Percentiles rank a stretch among this genome's conserved stretches.
Evolutionary conservation across 2,888 invertebrate genomes (phyloP).

Genomic region (Sphinx pinastri): DNA sequence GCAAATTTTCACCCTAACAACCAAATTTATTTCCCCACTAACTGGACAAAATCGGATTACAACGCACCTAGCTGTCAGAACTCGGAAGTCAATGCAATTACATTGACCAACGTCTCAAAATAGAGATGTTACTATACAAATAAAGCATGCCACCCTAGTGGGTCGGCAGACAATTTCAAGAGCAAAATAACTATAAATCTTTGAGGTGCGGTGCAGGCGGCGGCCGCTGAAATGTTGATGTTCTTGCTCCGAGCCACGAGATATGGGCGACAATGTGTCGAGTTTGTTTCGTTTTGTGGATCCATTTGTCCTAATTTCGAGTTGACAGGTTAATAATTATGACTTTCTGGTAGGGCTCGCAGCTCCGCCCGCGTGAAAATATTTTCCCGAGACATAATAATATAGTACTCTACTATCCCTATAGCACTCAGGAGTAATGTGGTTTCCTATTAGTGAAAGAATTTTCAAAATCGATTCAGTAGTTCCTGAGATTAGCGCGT

Average conservation of each 20-base stretch:
- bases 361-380: no score
- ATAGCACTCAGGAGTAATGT: no score
- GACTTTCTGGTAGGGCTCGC: no score
- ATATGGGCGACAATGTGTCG: conserved; percentile 11
- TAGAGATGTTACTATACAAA: conserved; percentile 16
- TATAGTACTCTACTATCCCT: no score
- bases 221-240: conserved; percentile 76
- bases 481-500: no score
- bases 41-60: neutral
- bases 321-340: no score
- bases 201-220: conserved; percentile 60
- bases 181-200: conserved; percentile 74
- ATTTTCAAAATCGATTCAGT: no score
- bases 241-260: conserved; percentile 42
- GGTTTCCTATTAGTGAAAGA: no score
- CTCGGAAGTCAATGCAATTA: neutral
- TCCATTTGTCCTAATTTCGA: no score
- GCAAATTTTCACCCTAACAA: neutral
- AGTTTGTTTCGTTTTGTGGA: neutral
- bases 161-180: conserved; percentile 54
- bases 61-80: neutral
- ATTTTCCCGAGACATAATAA: no score
- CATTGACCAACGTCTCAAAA: neutral
- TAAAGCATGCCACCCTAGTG: conserved; percentile 8
- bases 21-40: neutral